Conservation (phyloP, 2,113 vertebrate species). For the Jaculus jaculus region DNA sequence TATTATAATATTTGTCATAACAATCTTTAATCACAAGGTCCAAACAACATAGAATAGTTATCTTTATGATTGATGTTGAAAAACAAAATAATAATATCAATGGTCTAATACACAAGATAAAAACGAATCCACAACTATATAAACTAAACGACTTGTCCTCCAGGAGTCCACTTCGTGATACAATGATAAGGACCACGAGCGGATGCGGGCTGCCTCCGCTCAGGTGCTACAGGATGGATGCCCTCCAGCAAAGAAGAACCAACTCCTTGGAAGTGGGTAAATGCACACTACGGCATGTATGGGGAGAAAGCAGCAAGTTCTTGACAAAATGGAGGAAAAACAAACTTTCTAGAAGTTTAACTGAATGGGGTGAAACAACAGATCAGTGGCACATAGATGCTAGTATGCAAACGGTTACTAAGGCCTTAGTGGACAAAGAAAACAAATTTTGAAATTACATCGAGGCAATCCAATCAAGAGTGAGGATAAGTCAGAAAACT, state of each 20-base stretch:
- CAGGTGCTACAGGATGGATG: background rate
- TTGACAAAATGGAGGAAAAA: rapidly evolving
- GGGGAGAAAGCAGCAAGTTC: background rate
- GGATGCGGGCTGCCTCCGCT: rapidly evolving
- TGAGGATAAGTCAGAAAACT: no score
- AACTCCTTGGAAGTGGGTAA: background rate
- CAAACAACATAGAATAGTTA: background rate
- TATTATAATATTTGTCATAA: background rate
- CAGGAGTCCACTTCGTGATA: no score
- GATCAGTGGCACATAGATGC: rapidly evolving
- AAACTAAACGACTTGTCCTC: background rate
- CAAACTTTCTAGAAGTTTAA: background rate
- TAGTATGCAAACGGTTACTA: background rate
- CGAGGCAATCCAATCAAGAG: no score
- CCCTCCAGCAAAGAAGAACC: background rate
- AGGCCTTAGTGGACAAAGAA: rapidly evolving
- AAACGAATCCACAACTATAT: background rate
- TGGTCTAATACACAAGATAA: background rate
- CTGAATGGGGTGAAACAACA: background rate
- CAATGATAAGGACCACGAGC: no score
- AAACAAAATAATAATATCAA: background rate
- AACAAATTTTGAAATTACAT: background rate
- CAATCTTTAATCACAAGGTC: background rate
- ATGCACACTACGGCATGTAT: rapidly evolving
- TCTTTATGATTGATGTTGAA: background rate